Base-by-base conservation (phyloP, 2,797 vertebrate species). In the Ctenopoma kingsleyae region DNA sequence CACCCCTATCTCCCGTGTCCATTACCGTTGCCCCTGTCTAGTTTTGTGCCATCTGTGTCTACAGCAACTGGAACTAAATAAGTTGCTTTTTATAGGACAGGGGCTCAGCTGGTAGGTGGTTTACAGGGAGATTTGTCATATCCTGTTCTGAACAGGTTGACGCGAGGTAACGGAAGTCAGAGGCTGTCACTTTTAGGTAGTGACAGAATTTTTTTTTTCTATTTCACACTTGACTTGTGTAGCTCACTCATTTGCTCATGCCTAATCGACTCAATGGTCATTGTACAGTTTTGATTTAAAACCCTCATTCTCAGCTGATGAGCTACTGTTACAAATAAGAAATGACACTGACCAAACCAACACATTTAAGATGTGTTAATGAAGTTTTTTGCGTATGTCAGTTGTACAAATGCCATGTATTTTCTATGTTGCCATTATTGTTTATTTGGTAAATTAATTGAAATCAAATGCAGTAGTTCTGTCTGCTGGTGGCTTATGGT, bases 61-160 rank as follows among this genome's bases (percentile, higher is more conserved):
- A 87, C 75, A 72, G 84, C 64, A 86, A 88, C 82, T 41, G 65
- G 72, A 43, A 80, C 67, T 57, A 63, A 88, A 80, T 78, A 50
- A 62, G 71, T 76, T 38, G 58, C 81, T 81, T 77, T 87, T 88
- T 81, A 83, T 81, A 76, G 81, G 74, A 72, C 58, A 36, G 47
- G 54, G 73, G 67, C 76, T 89, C 86, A 87, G 82, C 82, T 78
- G 85, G 79, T 78, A 62, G 83, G 50, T 79, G 80, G 71, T 70
- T 77, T 62, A 70, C 74, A 51, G 40, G 67, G 59, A 70, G 57
- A 47, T 80, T 74, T 78, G 76, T 87, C 77, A 76, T 59, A 69
- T 70, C 46, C 57, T 76, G 22, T 65, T 56, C 35, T 60, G 56
- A 72, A 74, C 47, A 62, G 71, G 75, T 67, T 47, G 25, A 49